Base-by-base conservation (phyloP, 2,797 vertebrate species). In the Manis javanica region DNA sequence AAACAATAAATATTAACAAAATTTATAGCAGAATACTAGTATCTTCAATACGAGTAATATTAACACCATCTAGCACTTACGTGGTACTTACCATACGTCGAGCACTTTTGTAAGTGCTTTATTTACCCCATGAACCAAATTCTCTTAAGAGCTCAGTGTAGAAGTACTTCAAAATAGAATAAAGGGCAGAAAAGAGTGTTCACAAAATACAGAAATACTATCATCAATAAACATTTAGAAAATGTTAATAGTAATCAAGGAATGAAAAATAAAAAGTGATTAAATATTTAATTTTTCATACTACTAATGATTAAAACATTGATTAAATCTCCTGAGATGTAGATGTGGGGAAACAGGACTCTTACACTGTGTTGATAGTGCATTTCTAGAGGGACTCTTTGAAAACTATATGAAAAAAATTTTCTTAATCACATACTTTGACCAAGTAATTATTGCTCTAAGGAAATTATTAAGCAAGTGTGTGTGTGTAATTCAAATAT, bases 361-460 rank as follows among this genome's bases (percentile, higher is more conserved):
- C 26, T 42, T 79, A 34, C 13, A 19, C 29, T 64, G 34, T 86
- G 2, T 37, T 92, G 69, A 72, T 37, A 91, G 34, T 53, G 10
- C 7, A 64, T 92, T 74, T 84, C 55, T 79, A 90, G 5, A 39
- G 46, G 53, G 6, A 46, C 46, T 46, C 46, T 97, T 79, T 95
- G n/a, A 29, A 74, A 91, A 55, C 39, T n/a, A 10, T 53, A 23
- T 82, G 0, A 5, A n/a, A 39, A 83, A 72, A 88, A 23, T 19
- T 79, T 55, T 46, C 11, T 77, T 59, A 81, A 69, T 49, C 26
- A 39, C 37, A 68, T 66, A 74, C 31, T 94, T 87, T 92, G 37
- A 84, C 81, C 66, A 46, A 90, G 9, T 87, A 75, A 92, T 87
- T 75, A 90, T 39, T 95, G 14, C 82, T 81, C 39, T 75, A 24